phyloP scores from a whole-genome alignment of 1,140 invertebrate species.

The Rhizoglyphus robini region DNA sequence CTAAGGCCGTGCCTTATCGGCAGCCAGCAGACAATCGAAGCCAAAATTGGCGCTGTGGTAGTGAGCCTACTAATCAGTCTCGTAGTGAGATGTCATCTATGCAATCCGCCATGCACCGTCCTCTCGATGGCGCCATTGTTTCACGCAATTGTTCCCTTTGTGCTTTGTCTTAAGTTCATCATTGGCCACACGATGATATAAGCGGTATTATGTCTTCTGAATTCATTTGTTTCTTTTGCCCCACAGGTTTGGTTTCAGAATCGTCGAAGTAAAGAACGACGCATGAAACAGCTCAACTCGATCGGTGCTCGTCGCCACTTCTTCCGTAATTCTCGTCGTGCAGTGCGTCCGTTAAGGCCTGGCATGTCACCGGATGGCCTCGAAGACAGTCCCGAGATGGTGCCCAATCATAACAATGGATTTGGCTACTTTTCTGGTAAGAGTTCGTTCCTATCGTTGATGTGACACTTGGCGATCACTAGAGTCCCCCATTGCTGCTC shows the following conservation, averaged over 20 bases:
- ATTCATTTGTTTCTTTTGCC: background rate
- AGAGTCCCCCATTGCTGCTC: too few species aligned
- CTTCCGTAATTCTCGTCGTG: conserved; percentile 37
- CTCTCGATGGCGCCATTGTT: too few species aligned
- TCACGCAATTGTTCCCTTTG: too few species aligned
- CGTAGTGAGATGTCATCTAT: too few species aligned
- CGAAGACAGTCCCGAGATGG: conserved; percentile 33
- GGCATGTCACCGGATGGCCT: conserved; percentile 34
- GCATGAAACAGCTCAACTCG: conserved; percentile 44
- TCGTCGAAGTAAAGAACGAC: conserved; percentile 44
- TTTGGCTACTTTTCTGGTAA: conserved; percentile 37
- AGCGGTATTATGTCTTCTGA: too few species aligned
- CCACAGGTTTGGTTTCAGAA: conserved; percentile 52
- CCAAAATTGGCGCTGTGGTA: too few species aligned
- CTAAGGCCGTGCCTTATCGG: background rate
- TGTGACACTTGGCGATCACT: background rate
- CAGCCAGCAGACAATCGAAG: background rate
- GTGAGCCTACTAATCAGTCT: too few species aligned
- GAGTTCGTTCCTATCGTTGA: background rate
- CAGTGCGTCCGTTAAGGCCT: conserved; percentile 36
- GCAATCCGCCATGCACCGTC: too few species aligned
- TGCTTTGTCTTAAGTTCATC: conserved; percentile 2
- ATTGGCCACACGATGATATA: too few species aligned
- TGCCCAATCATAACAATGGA: conserved; percentile 29
- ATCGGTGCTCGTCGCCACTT: conserved; percentile 38